Evolutionary conservation across 2,113 vertebrate species (phyloP).

Genomic region (Chauna torquata): DNA sequence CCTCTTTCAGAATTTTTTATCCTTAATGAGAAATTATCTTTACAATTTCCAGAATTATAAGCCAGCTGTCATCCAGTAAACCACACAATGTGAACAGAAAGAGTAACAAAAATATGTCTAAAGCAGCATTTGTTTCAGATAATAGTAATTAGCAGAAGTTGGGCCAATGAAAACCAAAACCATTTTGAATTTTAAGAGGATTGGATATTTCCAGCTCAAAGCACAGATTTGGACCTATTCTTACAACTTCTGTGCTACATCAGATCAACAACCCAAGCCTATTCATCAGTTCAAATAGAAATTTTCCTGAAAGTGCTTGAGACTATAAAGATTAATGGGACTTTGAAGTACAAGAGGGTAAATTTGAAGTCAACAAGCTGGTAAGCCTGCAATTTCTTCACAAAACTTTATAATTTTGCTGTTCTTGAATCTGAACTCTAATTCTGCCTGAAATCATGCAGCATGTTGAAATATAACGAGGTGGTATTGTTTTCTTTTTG

Average conservation of each 20-base stretch:
- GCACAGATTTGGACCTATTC: neutral
- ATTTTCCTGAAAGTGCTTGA: neutral
- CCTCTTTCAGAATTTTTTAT: conserved; percentile 4
- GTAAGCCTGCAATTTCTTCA: neutral
- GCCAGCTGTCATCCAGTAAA: neutral
- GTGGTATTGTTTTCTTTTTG: neutral
- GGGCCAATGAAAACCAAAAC: neutral
- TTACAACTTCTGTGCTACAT: neutral
- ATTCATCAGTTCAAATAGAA: neutral
- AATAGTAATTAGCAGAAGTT: neutral
- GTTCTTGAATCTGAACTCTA: neutral
- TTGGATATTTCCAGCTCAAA: neutral
- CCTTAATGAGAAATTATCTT: neutral
- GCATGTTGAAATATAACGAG: neutral
- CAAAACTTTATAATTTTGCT: neutral
- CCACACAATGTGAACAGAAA: neutral
- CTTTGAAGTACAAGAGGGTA: neutral
- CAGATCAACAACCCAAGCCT: neutral
- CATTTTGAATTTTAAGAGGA: neutral
- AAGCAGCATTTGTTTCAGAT: conserved; percentile 8
- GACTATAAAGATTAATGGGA: neutral
- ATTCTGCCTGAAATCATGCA: neutral
- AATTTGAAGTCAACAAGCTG: neutral
- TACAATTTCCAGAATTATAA: conserved; percentile 26
- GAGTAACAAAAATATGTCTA: neutral